Evolutionary conservation across 2,797 vertebrate genomes (phyloP).

Genomic region (Coccyzus lansbergi): DNA sequence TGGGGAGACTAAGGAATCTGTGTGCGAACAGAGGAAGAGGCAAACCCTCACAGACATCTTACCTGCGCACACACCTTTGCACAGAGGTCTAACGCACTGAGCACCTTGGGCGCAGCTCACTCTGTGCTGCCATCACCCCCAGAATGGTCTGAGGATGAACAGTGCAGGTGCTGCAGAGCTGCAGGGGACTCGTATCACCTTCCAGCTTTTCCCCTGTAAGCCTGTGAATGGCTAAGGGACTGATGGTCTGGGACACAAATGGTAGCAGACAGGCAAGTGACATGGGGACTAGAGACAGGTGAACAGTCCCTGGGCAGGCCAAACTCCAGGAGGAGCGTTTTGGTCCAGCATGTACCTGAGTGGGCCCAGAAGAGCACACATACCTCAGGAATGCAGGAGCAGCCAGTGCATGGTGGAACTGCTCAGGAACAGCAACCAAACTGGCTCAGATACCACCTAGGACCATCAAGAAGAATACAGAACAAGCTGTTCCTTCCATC

Average conservation of each 20-base stretch:
- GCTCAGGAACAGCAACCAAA: background rate
- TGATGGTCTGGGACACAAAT: background rate
- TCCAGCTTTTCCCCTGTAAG: background rate
- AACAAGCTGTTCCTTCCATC: background rate
- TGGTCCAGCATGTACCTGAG: rapidly evolving
- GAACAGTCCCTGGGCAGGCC: background rate
- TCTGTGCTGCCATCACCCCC: background rate
- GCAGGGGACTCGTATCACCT: background rate
- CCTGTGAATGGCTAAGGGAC: background rate
- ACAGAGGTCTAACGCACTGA: background rate
- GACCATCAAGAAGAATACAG: background rate
- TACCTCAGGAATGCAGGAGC: background rate
- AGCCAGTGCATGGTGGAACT: background rate
- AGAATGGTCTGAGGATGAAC: background rate
- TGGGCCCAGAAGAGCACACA: background rate
- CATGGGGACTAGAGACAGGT: background rate
- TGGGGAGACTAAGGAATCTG: background rate
- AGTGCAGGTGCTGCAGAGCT: background rate
- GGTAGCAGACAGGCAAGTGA: background rate
- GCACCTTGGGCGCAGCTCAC: background rate
- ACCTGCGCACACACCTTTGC: background rate
- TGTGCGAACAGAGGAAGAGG: background rate
- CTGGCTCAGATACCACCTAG: background rate
- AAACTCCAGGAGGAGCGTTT: background rate
- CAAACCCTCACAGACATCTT: background rate